Base-by-base conservation (phyloP, 2,113 vertebrate genomes). In the Gobiocypris rarus region DNA sequence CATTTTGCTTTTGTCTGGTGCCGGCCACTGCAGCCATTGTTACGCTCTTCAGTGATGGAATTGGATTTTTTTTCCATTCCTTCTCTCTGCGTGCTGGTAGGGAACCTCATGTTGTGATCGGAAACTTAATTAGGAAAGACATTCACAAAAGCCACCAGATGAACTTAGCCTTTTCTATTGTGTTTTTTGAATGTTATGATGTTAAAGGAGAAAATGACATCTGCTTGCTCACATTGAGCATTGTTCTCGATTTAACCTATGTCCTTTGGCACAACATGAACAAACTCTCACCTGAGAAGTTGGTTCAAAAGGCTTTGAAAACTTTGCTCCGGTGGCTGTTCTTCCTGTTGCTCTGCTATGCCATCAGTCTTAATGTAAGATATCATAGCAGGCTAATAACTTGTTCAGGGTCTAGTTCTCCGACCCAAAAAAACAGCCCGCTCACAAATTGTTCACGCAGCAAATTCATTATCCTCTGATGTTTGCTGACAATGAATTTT, bases 401-500 rank as follows among this genome's bases (percentile, higher is more conserved):
- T 75, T 78, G 76, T 75, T 83, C 76, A 73, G 81, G 79, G 78
- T 83, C 73, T 74, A 73, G 63, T 75, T 86, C 77, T 74, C 73
- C 48, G n/a, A 75, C 83, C 77, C 52, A 28, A 59, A 48, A 84
- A 86, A 86, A 82, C 70, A 86, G 34, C 75, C 75, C n/a, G 43
- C 76, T 67, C 34, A 54, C 75, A 74, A 85, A 84, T 82, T 70
- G 77, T 84, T 82, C 83, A 88, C 58, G 85, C 86, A 85, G 88
- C 88, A 87, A 80, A 86, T 88, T 89, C 85, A 86, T 75, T 84
- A 71, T 63, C 48, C 63, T 83, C 89, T 86, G 86, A 84, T 80
- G 81, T 86, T 86, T 86, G 83, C 84, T 86, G 88, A 85, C 88
- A 85, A 77, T 82, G 85, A 86, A 87, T 89, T 88, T 89, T 77